Evolutionary conservation across 2,888 invertebrate species (phyloP).

Genomic region (Sphinx pinastri): DNA sequence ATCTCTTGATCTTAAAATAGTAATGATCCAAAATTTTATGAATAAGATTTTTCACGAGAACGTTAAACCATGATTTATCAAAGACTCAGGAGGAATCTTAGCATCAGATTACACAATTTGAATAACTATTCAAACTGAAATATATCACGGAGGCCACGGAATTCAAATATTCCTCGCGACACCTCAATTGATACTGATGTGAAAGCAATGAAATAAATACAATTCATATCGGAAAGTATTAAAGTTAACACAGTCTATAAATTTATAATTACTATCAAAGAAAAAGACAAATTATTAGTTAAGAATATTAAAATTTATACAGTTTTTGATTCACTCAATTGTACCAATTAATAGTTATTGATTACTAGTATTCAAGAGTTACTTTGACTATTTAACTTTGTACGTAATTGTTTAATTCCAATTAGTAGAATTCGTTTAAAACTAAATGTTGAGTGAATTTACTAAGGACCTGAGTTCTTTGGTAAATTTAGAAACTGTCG

Average conservation of each 20-base stretch:
- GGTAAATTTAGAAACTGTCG: background rate
- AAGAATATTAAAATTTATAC: constrained; percentile 26
- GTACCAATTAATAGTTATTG: background rate
- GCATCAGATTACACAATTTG: no score
- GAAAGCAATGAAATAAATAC: no score
- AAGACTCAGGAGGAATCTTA: no score
- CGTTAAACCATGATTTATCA: no score
- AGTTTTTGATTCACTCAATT: constrained; percentile 26
- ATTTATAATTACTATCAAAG: background rate
- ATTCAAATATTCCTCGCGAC: no score
- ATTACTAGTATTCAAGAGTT: background rate
- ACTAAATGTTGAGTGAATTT: background rate
- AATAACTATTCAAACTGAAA: no score
- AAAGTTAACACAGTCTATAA: no score
- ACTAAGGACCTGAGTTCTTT: background rate
- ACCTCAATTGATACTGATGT: no score
- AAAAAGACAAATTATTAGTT: background rate
- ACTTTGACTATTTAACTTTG: constrained; percentile 18
- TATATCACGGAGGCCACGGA: no score
- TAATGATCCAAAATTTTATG: background rate
- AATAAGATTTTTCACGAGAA: no score
- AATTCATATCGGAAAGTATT: no score
- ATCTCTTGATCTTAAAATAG: background rate
- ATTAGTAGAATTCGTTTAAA: constrained; percentile 13
- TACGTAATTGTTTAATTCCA: constrained; percentile 18